Conservation (phyloP, 2,797 vertebrate species). For the Acipenser transmontanus region DNA sequence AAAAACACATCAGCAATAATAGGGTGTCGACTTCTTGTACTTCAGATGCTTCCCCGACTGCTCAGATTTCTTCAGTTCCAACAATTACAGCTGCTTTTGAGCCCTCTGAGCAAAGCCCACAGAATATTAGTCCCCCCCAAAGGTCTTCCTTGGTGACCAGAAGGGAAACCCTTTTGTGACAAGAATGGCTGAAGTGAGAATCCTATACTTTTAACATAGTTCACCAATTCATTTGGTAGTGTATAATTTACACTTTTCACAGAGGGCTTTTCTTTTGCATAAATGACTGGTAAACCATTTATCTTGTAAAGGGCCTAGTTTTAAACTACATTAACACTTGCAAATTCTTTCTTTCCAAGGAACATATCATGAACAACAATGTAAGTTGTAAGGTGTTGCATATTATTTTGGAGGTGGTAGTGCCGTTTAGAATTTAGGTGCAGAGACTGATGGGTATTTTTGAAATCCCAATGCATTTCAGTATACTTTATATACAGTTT, state of each 20-base stretch:
- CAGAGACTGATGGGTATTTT: no score
- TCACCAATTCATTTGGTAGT: no score
- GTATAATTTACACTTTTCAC: no score
- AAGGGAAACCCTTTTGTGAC: constrained; percentile 59
- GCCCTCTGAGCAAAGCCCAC: constrained; percentile 38
- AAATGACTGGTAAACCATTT: no score
- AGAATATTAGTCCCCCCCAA: constrained; percentile 28
- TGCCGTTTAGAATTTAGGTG: no score
- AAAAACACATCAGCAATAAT: constrained; percentile 25
- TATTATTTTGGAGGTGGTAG: no score
- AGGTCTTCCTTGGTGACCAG: constrained; percentile 36
- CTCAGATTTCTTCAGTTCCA: constrained; percentile 16
- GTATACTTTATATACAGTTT: no score
- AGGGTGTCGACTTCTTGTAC: constrained; percentile 22
- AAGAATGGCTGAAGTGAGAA: constrained; percentile 43
- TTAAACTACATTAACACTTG: background rate
- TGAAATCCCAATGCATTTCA: no score
- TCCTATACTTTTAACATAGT: background rate
- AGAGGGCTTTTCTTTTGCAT: background rate
- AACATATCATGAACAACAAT: background rate
- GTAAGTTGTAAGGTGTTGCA: no score
- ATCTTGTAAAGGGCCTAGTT: no score
- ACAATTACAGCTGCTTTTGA: constrained; percentile 19
- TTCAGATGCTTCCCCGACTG: constrained; percentile 30
- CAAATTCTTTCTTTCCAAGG: constrained; percentile 3